A percentile compares a stretch with the other conserved stretches of the same genome.
phyloP scores from a whole-genome alignment of 2,888 invertebrate species.

The Leptinotarsa tumamoca region DNA sequence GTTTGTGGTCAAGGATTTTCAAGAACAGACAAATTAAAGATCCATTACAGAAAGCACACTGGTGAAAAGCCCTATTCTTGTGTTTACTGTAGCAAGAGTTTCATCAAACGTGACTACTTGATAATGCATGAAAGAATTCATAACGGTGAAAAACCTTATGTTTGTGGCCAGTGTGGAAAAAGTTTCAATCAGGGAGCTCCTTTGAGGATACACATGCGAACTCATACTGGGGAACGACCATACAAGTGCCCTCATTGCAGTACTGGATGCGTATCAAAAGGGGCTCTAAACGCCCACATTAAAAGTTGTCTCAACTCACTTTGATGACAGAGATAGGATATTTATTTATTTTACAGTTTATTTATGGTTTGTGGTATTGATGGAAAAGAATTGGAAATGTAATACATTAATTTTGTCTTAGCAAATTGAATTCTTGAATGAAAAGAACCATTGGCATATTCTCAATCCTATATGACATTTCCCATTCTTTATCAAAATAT shows the following conservation, averaged over 20 bases:
- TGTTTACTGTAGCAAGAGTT: constrained; percentile 60
- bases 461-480: too few species aligned
- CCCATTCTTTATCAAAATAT: too few species aligned
- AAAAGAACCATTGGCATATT: background rate
- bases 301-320: constrained; percentile 63
- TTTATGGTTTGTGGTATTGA: background rate
- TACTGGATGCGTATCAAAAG: constrained; percentile 72
- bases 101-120: constrained; percentile 65
- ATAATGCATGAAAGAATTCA: constrained; percentile 74
- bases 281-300: constrained; percentile 72
- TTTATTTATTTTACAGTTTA: constrained; percentile 13
- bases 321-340: constrained; percentile 14
- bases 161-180: constrained; percentile 73
- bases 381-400: background rate
- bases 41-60: constrained; percentile 61
- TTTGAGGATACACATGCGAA: constrained; percentile 72
- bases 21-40: constrained; percentile 58
- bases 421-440: background rate
- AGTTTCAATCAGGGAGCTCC: constrained; percentile 73
- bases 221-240: constrained; percentile 73
- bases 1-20: constrained; percentile 62
- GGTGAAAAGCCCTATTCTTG: constrained; percentile 61
- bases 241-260: constrained; percentile 71
- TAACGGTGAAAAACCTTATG: constrained; percentile 74
- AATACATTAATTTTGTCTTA: background rate